These are phyloP conservation scores for Papilio elwesi DNA, from an alignment of 2,888 invertebrate species.

Conservation along the genomic window DNA sequence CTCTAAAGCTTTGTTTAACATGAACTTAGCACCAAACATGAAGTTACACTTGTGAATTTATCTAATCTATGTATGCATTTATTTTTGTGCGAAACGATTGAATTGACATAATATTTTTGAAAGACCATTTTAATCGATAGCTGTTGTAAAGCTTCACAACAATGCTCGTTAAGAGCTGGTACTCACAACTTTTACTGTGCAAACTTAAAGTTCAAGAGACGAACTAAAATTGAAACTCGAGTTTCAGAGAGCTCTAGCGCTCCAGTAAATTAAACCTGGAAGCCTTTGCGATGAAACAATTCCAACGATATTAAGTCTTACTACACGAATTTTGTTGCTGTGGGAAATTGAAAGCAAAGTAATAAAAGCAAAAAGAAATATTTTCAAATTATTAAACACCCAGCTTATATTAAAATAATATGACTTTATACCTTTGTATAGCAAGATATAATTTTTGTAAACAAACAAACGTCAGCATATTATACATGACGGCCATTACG, in stretches of 20 bases:
- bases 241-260: background rate
- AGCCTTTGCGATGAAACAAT: slow-evolving; percentile 12
- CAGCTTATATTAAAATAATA: no score
- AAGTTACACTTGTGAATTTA: no score
- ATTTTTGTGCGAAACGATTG: no score
- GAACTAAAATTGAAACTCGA: background rate
- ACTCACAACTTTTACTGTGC: background rate
- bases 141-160: background rate
- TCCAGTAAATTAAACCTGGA: slow-evolving; percentile 6
- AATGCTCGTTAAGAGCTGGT: background rate
- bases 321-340: background rate
- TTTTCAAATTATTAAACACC: no score
- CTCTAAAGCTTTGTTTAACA: no score
- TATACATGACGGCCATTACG: no score
- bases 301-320: background rate
- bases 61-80: background rate
- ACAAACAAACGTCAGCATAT: no score
- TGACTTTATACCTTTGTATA: no score
- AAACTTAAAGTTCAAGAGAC: background rate
- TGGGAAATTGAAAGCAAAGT: no score
- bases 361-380: no score
- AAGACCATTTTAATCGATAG: background rate
- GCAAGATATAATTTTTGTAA: no score
- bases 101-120: background rate
- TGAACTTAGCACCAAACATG: no score